Evolutionary conservation across 2,888 invertebrate species (phyloP), one percentile per base, ranked within the genome.

Genomic region (Tethea ocularis): DNA sequence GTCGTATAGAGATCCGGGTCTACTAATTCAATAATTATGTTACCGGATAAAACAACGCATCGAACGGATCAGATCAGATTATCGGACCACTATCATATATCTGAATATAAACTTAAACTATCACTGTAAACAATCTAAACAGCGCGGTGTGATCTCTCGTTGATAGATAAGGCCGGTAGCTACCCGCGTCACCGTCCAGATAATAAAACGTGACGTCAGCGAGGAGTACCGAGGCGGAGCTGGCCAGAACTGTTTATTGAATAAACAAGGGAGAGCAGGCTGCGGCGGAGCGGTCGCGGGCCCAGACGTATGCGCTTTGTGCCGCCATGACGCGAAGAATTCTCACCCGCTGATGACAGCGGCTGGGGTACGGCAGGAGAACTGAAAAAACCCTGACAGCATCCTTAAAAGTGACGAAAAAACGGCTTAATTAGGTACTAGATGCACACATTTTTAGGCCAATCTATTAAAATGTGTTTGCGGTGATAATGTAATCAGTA

Each of bases 161-260:
- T 46, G 10, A 46, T 46, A 46, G 46, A 46, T 46, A 46, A 46
- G 20, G 46, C 46, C 46, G 46, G 46, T 46, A 46, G 46, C 46
- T 46, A 1, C 10, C n/a, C 38, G 33, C 33, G 38, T 38, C 38
- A n/a, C 20, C 17, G 5, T 7, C 10, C 17, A 46, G 3, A 20
- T 20, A 46, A 46, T 10, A 20, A 38, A n/a, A 38, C 38, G 38
- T 38, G 38, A 38, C 38, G n/a, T 38, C n/a, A 38, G 38, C 38
- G 38, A 38, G 38, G 38, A 38, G 38, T n/a, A 38, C n/a, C 1
- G n/a, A 15, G n/a, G n/a, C n/a, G 38, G 38, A 38, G n/a, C 38
- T 38, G 38, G 38, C 1, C n/a, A 38, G 72, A 74, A 65, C 72
- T 88, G 86, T 89, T 89, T 89, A 80, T 87, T 86, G 74, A 88